Percentiles rank a stretch among this genome's conserved stretches.
These are phyloP conservation scores for Tinea pellionella DNA, from an alignment of 2,888 invertebrate genomes.

Conservation along the genomic window DNA sequence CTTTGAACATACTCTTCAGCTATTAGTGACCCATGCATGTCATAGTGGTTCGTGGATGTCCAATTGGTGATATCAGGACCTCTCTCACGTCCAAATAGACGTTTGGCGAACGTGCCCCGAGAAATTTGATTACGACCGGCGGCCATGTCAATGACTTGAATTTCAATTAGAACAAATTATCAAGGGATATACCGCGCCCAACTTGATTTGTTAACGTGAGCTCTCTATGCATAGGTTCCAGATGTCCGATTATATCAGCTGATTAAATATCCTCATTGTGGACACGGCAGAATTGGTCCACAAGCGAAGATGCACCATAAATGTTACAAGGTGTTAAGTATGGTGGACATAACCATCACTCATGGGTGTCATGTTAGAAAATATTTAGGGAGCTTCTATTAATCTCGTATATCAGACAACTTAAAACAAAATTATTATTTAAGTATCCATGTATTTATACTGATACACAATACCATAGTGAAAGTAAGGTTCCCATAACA, in stretches of 20 bases:
- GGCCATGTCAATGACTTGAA: conserved; percentile 75
- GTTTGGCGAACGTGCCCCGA: conserved; percentile 33
- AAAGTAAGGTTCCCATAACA: no score
- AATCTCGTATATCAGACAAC: no score
- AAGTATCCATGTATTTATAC: no score
- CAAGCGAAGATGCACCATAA: background rate
- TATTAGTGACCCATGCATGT: background rate
- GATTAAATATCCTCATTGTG: background rate
- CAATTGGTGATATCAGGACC: conserved; percentile 13
- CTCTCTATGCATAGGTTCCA: conserved; percentile 18
- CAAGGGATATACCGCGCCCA: conserved; percentile 58
- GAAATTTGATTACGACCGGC: conserved; percentile 68
- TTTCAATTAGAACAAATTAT: conserved; percentile 75
- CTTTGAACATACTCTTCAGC: background rate
- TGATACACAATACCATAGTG: no score
- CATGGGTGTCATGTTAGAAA: no score
- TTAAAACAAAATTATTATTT: no score
- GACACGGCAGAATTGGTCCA: background rate
- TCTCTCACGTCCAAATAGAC: conserved; percentile 21
- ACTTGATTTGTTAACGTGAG: conserved; percentile 60
- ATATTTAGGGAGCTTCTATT: no score
- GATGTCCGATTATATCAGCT: background rate
- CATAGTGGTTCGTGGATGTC: conserved; percentile 4
- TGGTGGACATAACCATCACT: no score
- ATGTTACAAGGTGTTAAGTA: background rate